Conservation (phyloP, 1,140 invertebrate species). For the Holotrichia oblita region DNA sequence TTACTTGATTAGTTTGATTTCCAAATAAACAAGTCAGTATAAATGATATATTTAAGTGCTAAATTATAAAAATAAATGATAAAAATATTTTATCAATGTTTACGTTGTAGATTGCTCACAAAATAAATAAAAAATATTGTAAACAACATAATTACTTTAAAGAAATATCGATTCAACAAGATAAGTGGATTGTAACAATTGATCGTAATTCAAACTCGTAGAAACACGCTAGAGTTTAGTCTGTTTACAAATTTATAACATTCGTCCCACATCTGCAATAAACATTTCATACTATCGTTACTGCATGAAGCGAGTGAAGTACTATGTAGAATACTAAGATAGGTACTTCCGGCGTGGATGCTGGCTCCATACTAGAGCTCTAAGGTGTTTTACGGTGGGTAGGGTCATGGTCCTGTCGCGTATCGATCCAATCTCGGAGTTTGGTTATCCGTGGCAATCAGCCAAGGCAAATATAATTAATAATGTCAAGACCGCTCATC, state of each 20-base stretch:
- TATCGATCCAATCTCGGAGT: slow-evolving; percentile 14
- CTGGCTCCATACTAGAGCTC: neutral
- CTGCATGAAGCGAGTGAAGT: neutral
- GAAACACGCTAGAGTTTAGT: too few species aligned
- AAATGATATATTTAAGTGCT: too few species aligned
- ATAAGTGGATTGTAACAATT: too few species aligned
- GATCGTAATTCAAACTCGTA: too few species aligned
- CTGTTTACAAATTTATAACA: neutral
- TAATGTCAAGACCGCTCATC: neutral
- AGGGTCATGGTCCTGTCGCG: slow-evolving; percentile 25
- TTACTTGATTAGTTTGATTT: too few species aligned
- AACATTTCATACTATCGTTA: neutral
- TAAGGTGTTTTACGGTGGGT: slow-evolving; percentile 17
- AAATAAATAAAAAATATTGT: too few species aligned
- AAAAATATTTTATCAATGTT: too few species aligned
- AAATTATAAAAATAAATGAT: too few species aligned
- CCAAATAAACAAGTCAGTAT: too few species aligned
- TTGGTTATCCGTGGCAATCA: slow-evolving; percentile 9
- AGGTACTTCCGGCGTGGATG: neutral
- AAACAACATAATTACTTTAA: too few species aligned
- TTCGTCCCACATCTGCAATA: neutral
- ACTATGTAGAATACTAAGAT: neutral
- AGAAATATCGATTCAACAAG: too few species aligned
- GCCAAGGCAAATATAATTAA: slow-evolving; percentile 25
- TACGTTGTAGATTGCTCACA: too few species aligned